Conservation (phyloP, 2,797 vertebrate genomes). For the Trachurus trachurus region DNA sequence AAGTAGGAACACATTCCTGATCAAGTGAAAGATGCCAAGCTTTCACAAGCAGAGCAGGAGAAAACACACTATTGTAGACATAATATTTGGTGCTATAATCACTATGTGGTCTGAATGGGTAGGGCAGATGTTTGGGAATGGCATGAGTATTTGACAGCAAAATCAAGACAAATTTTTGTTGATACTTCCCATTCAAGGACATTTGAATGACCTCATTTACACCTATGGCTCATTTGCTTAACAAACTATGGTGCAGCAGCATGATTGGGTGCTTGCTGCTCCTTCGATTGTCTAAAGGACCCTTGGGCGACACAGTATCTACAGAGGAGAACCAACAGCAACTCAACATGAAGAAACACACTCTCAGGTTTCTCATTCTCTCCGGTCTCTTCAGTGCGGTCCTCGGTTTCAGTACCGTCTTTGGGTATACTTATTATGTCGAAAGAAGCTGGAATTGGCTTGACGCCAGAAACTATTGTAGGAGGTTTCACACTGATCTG, state of each 20-base stretch:
- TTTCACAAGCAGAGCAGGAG: not conserved
- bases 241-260: not conserved
- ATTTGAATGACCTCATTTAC: constrained; percentile 40
- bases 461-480: constrained; percentile 42
- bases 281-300: constrained; percentile 14
- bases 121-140: not conserved
- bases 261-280: constrained; percentile 37
- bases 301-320: not conserved
- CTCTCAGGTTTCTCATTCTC: constrained; percentile 23
- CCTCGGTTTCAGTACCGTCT: constrained; percentile 7
- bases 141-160: not conserved
- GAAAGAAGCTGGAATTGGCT: constrained; percentile 13
- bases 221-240: not conserved
- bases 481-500: not conserved
- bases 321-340: constrained; percentile 3
- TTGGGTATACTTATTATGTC: not conserved
- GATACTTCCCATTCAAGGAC: not conserved
- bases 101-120: not conserved
- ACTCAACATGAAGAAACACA: constrained; percentile 24
- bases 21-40: not conserved
- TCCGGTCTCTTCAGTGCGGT: constrained; percentile 3
- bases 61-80: not conserved
- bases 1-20: not conserved
- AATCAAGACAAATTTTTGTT: not conserved
- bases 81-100: not conserved